Base-by-base conservation (phyloP, 1,140 invertebrate species). In the Pantala flavescens region DNA sequence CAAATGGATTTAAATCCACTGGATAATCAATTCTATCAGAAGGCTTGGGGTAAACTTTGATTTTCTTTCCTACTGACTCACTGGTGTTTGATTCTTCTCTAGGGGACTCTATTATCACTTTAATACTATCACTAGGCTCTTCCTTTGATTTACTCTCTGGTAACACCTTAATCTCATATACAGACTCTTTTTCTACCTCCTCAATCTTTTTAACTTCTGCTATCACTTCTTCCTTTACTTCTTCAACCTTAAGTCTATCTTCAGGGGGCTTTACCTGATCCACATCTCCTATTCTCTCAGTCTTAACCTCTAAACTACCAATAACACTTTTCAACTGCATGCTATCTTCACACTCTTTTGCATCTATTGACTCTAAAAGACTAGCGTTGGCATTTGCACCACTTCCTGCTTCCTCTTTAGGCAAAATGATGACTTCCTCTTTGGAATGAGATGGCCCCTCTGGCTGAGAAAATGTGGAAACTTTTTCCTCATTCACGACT, bases 1-100 rank as follows among this genome's bases (percentile, higher is more conserved):
- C 88, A 82, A 93, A 94, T 5, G 93, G 93, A 86, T 95, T 95
- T 72, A 94, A 83, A 77, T 90, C 87, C 71, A 88, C 86, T 0
- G 93, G 93, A 84, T 95, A 94, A 36, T 86, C 80, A 70, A 55
- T 80, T 70, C 0, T 43, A 82, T 80, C 63, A 82, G 75, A 23
- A 81, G 81, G 72, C 78, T 24, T 36, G 28, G 49, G 70, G 73
- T 9, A 76, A 76, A 36, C 78, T 74, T 16, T 43, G 24, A 23
- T 75, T 70, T 24, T 77, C 72, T 24, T 42, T 71, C 71, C 23
- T 24, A 23, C 74, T 43, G 23, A 16, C 43, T 36, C 16, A 43
- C 43, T 76, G 72, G 74, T 71, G 75, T 76, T 74, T 76, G 72
- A 23, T 23, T 72, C 75, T 76, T 74, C 82, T 80, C 81, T 82